Percentiles rank a stretch among this genome's conserved stretches.
Evolutionary conservation across 23 tunicate genomes (phyloP).

Genomic region (Oikopleura albicans): DNA sequence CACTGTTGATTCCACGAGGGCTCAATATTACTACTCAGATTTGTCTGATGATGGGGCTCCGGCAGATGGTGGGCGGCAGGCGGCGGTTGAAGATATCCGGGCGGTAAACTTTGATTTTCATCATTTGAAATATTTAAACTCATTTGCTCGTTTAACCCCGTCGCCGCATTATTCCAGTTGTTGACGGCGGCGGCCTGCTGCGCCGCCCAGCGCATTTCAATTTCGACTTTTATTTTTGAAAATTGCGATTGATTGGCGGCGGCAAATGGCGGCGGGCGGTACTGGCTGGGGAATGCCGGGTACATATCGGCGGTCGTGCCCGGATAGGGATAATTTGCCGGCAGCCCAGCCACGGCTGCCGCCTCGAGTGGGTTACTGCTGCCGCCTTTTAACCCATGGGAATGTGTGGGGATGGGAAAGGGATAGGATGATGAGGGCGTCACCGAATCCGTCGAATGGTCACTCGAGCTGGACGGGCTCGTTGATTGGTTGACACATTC

Average conservation of each 20-base stretch:
- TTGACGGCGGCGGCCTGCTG: neutral
- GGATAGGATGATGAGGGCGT: constrained; percentile 6
- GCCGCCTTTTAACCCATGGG: neutral
- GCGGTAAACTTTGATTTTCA: neutral
- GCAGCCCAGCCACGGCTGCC: too few relatives aligned
- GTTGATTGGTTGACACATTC: constrained; percentile 6
- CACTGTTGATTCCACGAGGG: neutral
- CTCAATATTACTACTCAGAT: too few relatives aligned
- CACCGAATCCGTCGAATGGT: neutral
- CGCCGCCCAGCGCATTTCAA: constrained; percentile 16
- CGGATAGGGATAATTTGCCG: neutral
- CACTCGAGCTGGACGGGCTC: neutral
- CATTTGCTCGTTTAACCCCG: neutral
- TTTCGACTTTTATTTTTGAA: constrained; percentile 1
- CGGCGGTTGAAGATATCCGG: neutral
- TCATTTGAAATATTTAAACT: neutral
- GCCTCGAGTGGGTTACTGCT: neutral
- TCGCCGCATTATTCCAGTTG: neutral
- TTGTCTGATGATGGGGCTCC: neutral
- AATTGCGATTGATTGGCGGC: neutral
- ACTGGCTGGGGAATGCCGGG: neutral
- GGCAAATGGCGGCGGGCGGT: neutral
- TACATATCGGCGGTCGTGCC: neutral
- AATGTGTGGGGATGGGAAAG: neutral
- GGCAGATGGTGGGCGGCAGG: neutral